These are phyloP conservation scores for Caenorhabditis zanzibari DNA, from an alignment of 2,888 invertebrate species.

Conservation along the genomic window DNA sequence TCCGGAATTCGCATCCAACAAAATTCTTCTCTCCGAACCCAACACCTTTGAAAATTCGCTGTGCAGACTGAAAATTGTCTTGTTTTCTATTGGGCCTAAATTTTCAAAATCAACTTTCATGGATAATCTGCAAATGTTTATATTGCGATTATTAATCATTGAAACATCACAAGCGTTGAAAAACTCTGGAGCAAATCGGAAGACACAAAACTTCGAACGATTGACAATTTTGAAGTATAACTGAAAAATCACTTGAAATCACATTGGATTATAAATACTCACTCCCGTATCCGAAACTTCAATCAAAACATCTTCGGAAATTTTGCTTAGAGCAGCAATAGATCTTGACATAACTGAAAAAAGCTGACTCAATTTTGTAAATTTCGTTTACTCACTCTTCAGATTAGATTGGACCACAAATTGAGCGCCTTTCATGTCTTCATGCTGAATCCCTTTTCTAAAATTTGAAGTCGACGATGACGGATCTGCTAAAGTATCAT, in stretches of 20 bases:
- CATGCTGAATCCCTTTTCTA: slow-evolving; percentile 19
- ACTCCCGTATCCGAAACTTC: slow-evolving; percentile 60
- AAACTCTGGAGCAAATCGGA: slow-evolving; percentile 63
- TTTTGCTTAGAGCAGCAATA: slow-evolving; percentile 47
- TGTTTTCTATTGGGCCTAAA: background rate
- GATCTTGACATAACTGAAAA: slow-evolving; percentile 59
- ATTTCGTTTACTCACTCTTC: slow-evolving; percentile 37
- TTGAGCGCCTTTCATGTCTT: slow-evolving; percentile 65
- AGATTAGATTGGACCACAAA: slow-evolving; percentile 61
- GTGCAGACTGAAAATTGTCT: slow-evolving; percentile 45
- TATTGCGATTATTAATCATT: slow-evolving; percentile 43
- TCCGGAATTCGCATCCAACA: slow-evolving; percentile 58
- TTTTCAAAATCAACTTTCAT: slow-evolving; percentile 46
- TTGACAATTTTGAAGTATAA: slow-evolving; percentile 53
- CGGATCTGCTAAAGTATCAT: slow-evolving; percentile 54
- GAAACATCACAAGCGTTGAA: slow-evolving; percentile 62
- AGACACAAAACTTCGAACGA: slow-evolving; percentile 56
- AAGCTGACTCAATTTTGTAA: background rate
- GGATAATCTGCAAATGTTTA: slow-evolving; percentile 57
- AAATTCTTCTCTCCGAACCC: slow-evolving; percentile 57
- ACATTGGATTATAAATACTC: background rate
- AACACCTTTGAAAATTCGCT: slow-evolving; percentile 60
- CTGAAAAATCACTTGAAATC: slow-evolving; percentile 16
- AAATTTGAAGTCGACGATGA: slow-evolving; percentile 40
- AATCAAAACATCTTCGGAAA: slow-evolving; percentile 60